phyloP scores from a whole-genome alignment of 2,888 invertebrate species.

The Ophion slaviceki region DNA sequence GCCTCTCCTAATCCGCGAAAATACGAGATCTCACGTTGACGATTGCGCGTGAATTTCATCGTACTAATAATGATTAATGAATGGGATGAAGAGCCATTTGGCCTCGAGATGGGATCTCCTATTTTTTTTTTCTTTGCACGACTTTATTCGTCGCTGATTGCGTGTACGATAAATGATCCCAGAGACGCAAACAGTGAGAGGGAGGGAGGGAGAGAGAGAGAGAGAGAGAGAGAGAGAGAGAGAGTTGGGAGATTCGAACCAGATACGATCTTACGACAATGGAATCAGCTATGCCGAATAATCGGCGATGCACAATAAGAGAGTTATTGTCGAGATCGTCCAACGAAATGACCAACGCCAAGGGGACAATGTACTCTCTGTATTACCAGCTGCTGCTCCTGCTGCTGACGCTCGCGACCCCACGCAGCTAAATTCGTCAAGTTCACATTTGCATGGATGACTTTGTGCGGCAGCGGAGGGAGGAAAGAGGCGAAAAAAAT shows the following conservation, averaged over 20 bases:
- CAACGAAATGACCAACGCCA: conserved; percentile 49
- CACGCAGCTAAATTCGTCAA: conserved; percentile 45
- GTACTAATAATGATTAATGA: not conserved
- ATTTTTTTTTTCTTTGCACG: not conserved
- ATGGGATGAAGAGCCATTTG: not conserved
- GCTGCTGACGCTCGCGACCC: conserved; percentile 6
- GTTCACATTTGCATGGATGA: conserved; percentile 47
- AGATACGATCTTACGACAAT: conserved; percentile 44
- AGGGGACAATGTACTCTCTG: conserved; percentile 25
- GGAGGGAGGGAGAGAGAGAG: not conserved
- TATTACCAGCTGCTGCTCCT: conserved; percentile 27
- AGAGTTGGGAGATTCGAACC: not conserved
- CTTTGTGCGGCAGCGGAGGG: not conserved
- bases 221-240: not conserved
- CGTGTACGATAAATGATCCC: not conserved
- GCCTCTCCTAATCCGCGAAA: not conserved
- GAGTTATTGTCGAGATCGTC: conserved; percentile 39
- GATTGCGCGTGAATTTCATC: not conserved
- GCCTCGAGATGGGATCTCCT: no score
- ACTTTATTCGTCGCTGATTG: conserved; percentile 17
- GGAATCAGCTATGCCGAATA: conserved; percentile 26
- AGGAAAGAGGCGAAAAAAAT: not conserved
- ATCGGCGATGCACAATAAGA: conserved; percentile 41
- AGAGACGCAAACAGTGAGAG: no score
- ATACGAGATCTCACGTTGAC: not conserved